A percentile compares a stretch with the other conserved stretches of the same genome.
Evolutionary conservation across 1,140 invertebrate genomes (phyloP).

Genomic region (Campoletis sonorensis): DNA sequence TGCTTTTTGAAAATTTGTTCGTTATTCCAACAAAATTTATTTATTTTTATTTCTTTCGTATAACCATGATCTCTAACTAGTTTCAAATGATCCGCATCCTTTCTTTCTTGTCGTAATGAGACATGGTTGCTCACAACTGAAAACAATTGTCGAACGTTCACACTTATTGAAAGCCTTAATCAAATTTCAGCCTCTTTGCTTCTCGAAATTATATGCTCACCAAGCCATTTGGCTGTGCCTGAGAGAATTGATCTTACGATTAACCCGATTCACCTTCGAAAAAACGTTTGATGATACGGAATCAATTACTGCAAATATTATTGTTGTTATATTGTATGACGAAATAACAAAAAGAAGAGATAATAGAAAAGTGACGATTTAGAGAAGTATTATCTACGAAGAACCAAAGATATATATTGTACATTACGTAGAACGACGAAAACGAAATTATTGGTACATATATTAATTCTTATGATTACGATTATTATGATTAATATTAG

Average conservation of each 20-base stretch:
- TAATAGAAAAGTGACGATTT: conserved; percentile 46
- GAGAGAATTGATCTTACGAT: background rate
- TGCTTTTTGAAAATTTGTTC: too few relatives aligned
- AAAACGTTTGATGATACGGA: conserved; percentile 40
- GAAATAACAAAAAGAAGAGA: conserved; percentile 24
- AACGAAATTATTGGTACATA: conserved; percentile 43
- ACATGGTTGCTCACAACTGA: too few relatives aligned
- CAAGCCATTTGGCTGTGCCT: background rate
- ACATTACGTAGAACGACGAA: conserved; percentile 54
- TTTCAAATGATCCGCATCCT: too few relatives aligned
- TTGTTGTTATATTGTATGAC: conserved; percentile 43
- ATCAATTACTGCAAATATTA: conserved; percentile 42
- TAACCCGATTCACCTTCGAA: background rate
- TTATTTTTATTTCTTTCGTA: too few relatives aligned
- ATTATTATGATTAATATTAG: conserved; percentile 42
- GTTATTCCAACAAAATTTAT: too few relatives aligned
- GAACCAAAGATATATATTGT: conserved; percentile 65
- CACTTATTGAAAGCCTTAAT: too few relatives aligned
- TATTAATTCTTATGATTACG: conserved; percentile 40
- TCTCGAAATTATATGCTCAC: too few relatives aligned
- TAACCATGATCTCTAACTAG: too few relatives aligned
- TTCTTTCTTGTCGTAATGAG: too few relatives aligned
- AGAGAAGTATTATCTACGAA: conserved; percentile 57
- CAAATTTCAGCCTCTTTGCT: too few relatives aligned
- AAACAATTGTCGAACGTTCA: too few relatives aligned